Base-by-base conservation (phyloP, 2,888 invertebrate species). In the Aleiodes testaceus region DNA sequence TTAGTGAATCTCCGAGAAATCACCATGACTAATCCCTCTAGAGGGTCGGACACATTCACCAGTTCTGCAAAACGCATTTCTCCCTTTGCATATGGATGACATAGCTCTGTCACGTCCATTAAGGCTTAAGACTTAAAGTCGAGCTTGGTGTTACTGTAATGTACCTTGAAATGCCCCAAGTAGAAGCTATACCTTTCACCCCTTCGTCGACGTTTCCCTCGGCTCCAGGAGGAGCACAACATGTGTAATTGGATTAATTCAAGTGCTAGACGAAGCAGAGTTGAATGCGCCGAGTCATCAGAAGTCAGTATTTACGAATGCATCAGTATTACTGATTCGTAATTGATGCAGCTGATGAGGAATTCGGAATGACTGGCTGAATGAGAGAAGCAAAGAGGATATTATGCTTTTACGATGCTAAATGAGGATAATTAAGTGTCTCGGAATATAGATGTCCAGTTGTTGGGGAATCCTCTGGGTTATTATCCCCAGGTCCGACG, bases 211-310 rank as follows among this genome's bases (percentile, higher is more conserved):
- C 64, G 66, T 66, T 75, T 78, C 73, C 66, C 70, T 74, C 36
- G 36, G 1, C 36, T 9, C 9, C 9, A 6, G 2, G 36, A 36
- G 7, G 36, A 36, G 36, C 36, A 11, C 36, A 76, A 80, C 79
- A 81, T 80, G 81, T 79, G 78, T 82, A 82, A 86, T 84, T 84
- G 82, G 83, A 85, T 84, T 84, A 84, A 84, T 84, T 82, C 81
- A 79, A 82, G 18, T 55, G 36, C 2, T 36, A 42, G 16, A 59
- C 16, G 59, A 59, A 18, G 36, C 9, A 42, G 36, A 59, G 59
- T 16, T 18, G 50, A 18, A 59, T 59, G 36, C 26, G 59, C 59
- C 16, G 18, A 14, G 42, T 59, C 59, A 59, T 59, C 59, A 59
- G 42, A 42, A 59, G 36, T 42, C n/a, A n/a, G 26, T 22, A 30